Evolutionary conservation across 2,113 vertebrate species (phyloP), one percentile per base, ranked within the genome.

Genomic region (Daboia siamensis): DNA sequence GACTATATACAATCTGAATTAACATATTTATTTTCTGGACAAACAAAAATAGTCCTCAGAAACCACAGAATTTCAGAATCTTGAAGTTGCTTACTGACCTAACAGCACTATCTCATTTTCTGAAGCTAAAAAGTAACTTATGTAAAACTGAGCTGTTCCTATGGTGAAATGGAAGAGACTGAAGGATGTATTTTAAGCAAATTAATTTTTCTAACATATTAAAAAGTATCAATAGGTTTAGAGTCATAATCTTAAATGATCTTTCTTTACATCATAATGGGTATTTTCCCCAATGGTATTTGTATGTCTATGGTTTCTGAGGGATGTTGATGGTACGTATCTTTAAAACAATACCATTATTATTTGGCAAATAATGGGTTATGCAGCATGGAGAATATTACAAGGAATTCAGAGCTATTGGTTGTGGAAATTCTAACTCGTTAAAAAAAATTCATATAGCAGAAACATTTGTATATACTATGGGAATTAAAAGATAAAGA

Each of bases 311-410:
- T 69, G 64, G 29, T 69, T 69, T n/a, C 91, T 92, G 92, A 94
- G 95, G 93, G 94, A 95, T 91, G 90, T 92, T 94, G 88, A 93
- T 94, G 95, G 95, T 94, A 87, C 69, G 95, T 94, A 87, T 84
- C 91, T 95, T 96, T 95, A 94, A 95, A 94, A 95, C 93, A 86
- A 91, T 94, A 92, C 94, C 89, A 88, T 96, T 95, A 93, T 88
- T 95, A 93, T 93, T 93, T 88, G 88, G 94, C 88, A 52, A 24
- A 33, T 91, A 64, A 93, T 91, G 91, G 33, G 93, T 96, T 95
- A 95, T 89, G 3, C 94, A 93, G 95, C 92, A 91, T 88, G 93
- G 95, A 95, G 96, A 94, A 94, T 91, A 97, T 93, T 95, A 94
- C 94, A 93, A 24, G 93, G 93, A 94, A 97, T 92, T 92, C 39